Percentiles rank a stretch among this genome's conserved stretches.
phyloP scores from a whole-genome alignment of 2,113 vertebrate genomes.

The Hyaena hyaena region DNA sequence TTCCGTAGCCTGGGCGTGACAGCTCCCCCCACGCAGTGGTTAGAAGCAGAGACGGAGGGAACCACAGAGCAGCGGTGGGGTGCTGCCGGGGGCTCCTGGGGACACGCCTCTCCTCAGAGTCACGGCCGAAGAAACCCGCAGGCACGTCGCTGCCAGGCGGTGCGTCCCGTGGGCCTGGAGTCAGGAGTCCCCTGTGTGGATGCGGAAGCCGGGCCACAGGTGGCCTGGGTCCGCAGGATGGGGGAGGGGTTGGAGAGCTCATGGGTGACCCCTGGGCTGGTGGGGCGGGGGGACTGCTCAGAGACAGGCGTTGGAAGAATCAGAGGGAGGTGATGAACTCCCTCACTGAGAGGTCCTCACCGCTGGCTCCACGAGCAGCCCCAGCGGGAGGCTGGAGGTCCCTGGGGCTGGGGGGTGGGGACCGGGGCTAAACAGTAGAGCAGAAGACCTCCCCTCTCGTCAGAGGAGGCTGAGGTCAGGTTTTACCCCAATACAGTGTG shows the following conservation, averaged over 20 bases:
- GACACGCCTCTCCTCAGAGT: rapidly evolving
- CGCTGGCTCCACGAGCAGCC: not conserved
- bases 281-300: not conserved
- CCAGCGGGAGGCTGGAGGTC: not conserved
- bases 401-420: no score
- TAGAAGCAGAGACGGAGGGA: not conserved
- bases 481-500: rapidly evolving
- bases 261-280: not conserved
- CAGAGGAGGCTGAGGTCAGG: rapidly evolving
- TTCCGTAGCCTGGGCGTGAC: not conserved
- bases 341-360: no score
- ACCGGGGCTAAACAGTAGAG: rapidly evolving
- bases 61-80: not conserved
- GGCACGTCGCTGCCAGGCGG: rapidly evolving
- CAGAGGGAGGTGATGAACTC: not conserved
- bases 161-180: rapidly evolving
- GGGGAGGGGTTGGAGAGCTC: not conserved
- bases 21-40: rapidly evolving
- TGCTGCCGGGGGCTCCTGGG: not conserved
- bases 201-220: not conserved
- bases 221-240: not conserved
- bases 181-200: rapidly evolving
- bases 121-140: rapidly evolving
- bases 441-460: not conserved
- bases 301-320: not conserved